Conservation (phyloP, 1,140 invertebrate species). For the Neodiprion fabricii region DNA sequence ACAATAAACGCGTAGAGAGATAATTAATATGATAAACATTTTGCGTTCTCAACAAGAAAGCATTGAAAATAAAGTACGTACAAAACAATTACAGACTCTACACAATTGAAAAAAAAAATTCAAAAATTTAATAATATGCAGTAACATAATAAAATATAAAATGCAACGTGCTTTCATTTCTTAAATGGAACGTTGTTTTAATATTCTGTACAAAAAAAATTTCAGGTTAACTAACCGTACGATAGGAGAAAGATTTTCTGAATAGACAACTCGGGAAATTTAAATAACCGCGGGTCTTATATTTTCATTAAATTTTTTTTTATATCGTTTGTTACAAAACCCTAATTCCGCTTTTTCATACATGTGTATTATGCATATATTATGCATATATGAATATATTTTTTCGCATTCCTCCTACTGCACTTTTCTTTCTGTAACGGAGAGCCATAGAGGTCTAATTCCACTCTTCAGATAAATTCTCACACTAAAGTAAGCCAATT, state of each 20-base stretch:
- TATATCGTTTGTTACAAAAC: not conserved
- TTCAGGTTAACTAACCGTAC: not conserved
- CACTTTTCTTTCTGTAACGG: not conserved
- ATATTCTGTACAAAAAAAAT: not conserved
- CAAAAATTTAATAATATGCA: not conserved
- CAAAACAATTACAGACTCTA: constrained; percentile 1
- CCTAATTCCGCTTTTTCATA: not conserved
- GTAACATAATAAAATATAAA: not conserved
- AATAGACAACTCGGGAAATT: no score
- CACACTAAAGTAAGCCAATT: not conserved
- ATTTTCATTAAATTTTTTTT: not conserved
- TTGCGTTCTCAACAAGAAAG: not conserved
- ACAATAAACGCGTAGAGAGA: not conserved
- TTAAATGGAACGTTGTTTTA: not conserved
- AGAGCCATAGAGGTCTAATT: constrained; percentile 7
- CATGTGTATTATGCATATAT: not conserved
- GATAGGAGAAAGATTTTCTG: not conserved
- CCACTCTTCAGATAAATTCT: not conserved
- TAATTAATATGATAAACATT: not conserved
- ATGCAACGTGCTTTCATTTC: not conserved
- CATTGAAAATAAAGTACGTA: not conserved
- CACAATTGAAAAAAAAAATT: not conserved
- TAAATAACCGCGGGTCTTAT: not conserved
- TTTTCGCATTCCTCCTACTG: not conserved
- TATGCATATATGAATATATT: no score